Base-by-base conservation (phyloP, 2,113 vertebrate genomes). In the Buteo buteo region DNA sequence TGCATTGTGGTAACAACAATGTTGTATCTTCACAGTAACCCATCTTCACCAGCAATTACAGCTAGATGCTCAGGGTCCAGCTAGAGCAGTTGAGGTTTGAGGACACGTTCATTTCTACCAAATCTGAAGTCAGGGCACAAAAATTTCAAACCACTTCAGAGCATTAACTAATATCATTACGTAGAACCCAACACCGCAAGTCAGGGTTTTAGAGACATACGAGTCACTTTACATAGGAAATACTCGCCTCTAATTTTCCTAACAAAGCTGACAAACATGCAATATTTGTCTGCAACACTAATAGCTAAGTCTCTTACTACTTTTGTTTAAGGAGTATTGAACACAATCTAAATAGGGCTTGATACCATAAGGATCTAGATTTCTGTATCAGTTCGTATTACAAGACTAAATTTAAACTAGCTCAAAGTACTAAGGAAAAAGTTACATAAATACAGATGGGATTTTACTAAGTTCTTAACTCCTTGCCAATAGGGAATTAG, bases 381-480 rank as follows among this genome's bases (percentile, higher is more conserved):
- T 87, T 74, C 89, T 71, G 2, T 26, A 49, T 0, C 4, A 72
- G 73, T 69, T 94, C 31, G 3, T 19, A 82, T 79, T 79, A 80
- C 47, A 55, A 52, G 47, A 74, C 47, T 89, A 62, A 91, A 91
- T 84, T 76, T 82, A 59, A 91, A 80, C 28, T 57, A 45, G 84
- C 36, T 94, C 22, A 72, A 83, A 78, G 61, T 29, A 76, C 57
- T 59, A 82, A 50, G 29, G 38, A 74, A 91, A 55, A 90, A 40
- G 34, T 82, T 90, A 79, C 26, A 93, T 44, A 84, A 94, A 92
- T 38, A 71, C 28, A 64, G 22, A 79, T 28, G n/a, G 65, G 78
- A 90, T 90, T 88, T 96, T 80, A 83, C 62, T 22, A 59, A 38
- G 57, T 79, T 84, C 77, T 82, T 34, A 76, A 55, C 55, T 74